Conservation (phyloP, 1,140 invertebrate species). For the Drosophila bifasciata region DNA sequence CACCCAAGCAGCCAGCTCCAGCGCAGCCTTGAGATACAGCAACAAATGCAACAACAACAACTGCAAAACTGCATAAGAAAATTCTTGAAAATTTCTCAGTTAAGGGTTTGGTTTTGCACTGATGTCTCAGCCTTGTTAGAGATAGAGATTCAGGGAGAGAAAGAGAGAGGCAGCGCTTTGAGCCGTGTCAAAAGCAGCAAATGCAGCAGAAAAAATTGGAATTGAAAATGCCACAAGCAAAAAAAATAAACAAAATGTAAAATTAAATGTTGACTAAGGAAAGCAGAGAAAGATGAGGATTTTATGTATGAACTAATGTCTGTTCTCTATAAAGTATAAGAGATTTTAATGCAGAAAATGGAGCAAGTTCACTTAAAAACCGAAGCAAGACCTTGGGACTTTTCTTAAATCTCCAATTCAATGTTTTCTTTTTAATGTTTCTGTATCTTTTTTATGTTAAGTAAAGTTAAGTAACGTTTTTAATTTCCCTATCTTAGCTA, state of each 20-base stretch:
- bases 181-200: constrained; percentile 73
- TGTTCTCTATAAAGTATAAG: too few relatives aligned
- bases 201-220: constrained; percentile 69
- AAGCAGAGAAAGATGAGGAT: too few relatives aligned
- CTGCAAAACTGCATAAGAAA: constrained; percentile 27
- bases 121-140: too few relatives aligned
- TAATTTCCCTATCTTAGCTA: neutral
- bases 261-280: constrained; percentile 20
- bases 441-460: too few relatives aligned
- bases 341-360: neutral
- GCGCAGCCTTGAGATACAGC: constrained; percentile 8
- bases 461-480: neutral
- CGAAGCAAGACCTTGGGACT: too few relatives aligned
- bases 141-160: too few relatives aligned
- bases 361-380: too few relatives aligned
- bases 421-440: neutral
- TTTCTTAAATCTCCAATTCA: too few relatives aligned
- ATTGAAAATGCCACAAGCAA: constrained; percentile 52
- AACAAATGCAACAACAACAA: constrained; percentile 10
- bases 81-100: constrained; percentile 51
- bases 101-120: constrained; percentile 26
- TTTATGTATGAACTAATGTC: too few relatives aligned
- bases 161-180: neutral
- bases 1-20: neutral
- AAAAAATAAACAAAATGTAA: constrained; percentile 7